These are phyloP conservation scores for Ceratoteleas bidentatus DNA, from an alignment of 1,140 invertebrate species.

Conservation along the genomic window DNA sequence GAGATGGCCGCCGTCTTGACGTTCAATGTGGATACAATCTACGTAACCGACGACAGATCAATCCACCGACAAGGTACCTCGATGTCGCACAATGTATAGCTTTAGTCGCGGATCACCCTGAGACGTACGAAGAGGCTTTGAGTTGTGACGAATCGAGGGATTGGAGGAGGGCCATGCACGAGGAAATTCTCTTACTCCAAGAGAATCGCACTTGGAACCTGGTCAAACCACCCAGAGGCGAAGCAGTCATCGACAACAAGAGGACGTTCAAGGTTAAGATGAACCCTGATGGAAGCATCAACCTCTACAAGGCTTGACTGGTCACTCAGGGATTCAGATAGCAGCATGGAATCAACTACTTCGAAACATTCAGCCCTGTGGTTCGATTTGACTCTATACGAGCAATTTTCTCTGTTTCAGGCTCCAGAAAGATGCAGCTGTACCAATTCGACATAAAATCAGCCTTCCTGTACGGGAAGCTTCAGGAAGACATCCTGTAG, in stretches of 20 bases:
- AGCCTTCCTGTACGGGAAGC: too few species aligned
- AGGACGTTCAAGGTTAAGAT: conserved; percentile 8
- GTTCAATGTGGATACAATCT: neutral
- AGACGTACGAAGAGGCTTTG: conserved; percentile 11
- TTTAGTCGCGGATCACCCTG: conserved; percentile 1
- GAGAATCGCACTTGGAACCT: conserved; percentile 8
- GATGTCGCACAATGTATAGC: neutral
- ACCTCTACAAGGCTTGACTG: neutral
- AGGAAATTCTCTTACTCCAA: conserved; percentile 4
- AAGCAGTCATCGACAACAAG: conserved; percentile 61
- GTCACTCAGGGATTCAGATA: conserved; percentile 6
- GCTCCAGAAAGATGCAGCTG: conserved; percentile 51
- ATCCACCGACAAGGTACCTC: neutral
- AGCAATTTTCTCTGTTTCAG: conserved; percentile 55
- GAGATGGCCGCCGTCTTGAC: neutral
- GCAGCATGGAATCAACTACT: neutral
- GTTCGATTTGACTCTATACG: conserved; percentile 64
- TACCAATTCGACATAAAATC: conserved; percentile 65
- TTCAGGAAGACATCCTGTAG: conserved; percentile 69
- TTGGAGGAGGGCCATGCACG: conserved; percentile 6
- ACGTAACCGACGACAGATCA: neutral
- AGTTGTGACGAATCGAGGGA: neutral
- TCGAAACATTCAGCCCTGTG: conserved; percentile 65
- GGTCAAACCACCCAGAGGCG: conserved; percentile 24
- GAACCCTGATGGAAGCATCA: neutral